A percentile compares a stretch with the other conserved stretches of the same genome.
Evolutionary conservation across 2,113 vertebrate genomes (phyloP).

Genomic region (Falco punctatus): DNA sequence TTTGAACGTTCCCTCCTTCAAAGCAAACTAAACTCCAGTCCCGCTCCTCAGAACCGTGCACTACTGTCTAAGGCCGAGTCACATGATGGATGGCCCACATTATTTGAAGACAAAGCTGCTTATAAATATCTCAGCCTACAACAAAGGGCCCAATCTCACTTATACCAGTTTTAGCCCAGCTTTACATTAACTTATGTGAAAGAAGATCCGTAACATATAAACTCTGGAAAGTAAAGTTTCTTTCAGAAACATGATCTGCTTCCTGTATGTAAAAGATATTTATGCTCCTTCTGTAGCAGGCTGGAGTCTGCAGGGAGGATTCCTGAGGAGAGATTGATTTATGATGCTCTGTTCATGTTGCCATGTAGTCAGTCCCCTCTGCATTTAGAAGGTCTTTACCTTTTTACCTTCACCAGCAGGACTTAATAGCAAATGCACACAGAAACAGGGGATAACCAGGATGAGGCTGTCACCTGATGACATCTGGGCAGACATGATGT

Average conservation of each 20-base stretch:
- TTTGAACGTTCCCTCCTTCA: background rate
- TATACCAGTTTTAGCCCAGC: slow-evolving; percentile 12
- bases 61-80: background rate
- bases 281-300: background rate
- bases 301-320: background rate
- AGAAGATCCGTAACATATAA: background rate
- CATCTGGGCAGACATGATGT: background rate
- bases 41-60: background rate
- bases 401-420: background rate
- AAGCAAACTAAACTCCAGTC: background rate
- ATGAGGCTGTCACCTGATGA: background rate
- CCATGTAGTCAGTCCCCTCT: background rate
- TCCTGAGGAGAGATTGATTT: slow-evolving; percentile 26
- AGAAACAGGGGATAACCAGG: background rate
- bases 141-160: slow-evolving; percentile 33
- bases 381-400: background rate
- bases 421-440: background rate
- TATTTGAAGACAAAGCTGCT: slow-evolving; percentile 57
- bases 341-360: background rate
- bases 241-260: background rate
- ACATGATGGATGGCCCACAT: slow-evolving; percentile 14
- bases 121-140: slow-evolving; percentile 48
- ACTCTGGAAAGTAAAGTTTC: slow-evolving; percentile 10
- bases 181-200: slow-evolving; percentile 25
- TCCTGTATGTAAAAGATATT: slow-evolving; percentile 38